A percentile compares a stretch with the other conserved stretches of the same genome.
These are phyloP conservation scores for Phocides pigmalion DNA, from an alignment of 1,140 invertebrate genomes.

Conservation along the genomic window DNA sequence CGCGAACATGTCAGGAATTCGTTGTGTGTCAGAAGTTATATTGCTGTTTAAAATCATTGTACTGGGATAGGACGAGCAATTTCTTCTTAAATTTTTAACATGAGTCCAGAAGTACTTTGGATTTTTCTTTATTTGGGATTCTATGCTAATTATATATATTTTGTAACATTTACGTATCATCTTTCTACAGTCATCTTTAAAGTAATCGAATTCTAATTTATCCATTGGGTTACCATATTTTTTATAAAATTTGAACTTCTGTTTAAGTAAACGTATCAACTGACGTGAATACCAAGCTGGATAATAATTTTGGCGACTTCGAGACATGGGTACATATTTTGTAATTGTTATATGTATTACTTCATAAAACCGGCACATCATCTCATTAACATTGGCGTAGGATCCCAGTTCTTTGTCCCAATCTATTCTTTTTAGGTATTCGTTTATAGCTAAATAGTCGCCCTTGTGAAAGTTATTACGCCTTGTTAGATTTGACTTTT, in stretches of 20 bases:
- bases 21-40: no score
- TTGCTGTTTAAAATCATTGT: no score
- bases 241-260: constrained; percentile 13
- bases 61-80: no score
- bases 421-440: not conserved
- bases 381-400: not conserved
- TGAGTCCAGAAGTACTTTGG: no score
- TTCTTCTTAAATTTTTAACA: no score
- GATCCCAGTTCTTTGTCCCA: constrained; percentile 11
- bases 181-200: no score
- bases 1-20: no score
- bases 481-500: not conserved
- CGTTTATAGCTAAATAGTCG: constrained; percentile 19
- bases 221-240: constrained; percentile 20
- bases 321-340: constrained; percentile 7
- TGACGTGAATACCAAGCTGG: constrained; percentile 19
- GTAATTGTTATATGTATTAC: constrained; percentile 14
- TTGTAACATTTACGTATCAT: no score
- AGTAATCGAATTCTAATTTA: no score
- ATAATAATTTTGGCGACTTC: not conserved
- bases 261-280: constrained; percentile 18
- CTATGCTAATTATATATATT: no score
- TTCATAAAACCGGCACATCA: constrained; percentile 8
- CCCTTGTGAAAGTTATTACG: constrained; percentile 22
- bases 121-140: no score